Conservation (phyloP, 2,888 invertebrate species). For the Tetramorium bicarinatum region DNA sequence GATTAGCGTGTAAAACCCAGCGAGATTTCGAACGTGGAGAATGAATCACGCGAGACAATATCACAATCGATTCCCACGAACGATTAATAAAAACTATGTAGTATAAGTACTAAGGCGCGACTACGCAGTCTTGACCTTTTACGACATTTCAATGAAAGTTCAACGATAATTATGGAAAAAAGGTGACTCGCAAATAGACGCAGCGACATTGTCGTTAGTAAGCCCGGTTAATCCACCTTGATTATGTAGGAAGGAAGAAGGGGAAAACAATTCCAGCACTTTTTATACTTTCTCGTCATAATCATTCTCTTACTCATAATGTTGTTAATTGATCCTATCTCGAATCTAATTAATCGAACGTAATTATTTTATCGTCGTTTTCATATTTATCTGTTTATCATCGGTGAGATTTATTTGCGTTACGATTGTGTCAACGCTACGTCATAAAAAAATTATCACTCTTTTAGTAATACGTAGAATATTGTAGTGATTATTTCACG, state of each 20-base stretch:
- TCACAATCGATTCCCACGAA: background rate
- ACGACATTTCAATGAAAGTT: conserved; percentile 50
- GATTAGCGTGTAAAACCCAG: background rate
- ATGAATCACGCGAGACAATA: conserved; percentile 24
- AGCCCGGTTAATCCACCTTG: background rate
- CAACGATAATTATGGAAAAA: conserved; percentile 47
- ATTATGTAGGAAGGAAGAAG: background rate
- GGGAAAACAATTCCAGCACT: background rate
- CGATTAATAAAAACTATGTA: background rate
- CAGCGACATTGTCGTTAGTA: background rate
- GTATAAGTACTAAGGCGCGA: background rate
- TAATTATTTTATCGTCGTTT: background rate
- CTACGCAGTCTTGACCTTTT: conserved; percentile 25
- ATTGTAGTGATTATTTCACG: background rate
- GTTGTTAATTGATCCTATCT: background rate
- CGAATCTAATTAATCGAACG: background rate
- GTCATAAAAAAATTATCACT: background rate
- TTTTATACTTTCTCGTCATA: background rate
- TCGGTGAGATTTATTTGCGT: conserved; percentile 6
- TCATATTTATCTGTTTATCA: conserved; percentile 5
- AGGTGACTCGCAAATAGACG: conserved; percentile 11
- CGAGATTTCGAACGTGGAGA: background rate
- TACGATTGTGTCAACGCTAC: background rate
- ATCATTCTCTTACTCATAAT: background rate
- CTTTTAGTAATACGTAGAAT: background rate